A percentile compares a stretch with the other conserved stretches of the same genome.
Evolutionary conservation across 1,140 invertebrate species (phyloP).

Genomic region (Triops longicaudatus): DNA sequence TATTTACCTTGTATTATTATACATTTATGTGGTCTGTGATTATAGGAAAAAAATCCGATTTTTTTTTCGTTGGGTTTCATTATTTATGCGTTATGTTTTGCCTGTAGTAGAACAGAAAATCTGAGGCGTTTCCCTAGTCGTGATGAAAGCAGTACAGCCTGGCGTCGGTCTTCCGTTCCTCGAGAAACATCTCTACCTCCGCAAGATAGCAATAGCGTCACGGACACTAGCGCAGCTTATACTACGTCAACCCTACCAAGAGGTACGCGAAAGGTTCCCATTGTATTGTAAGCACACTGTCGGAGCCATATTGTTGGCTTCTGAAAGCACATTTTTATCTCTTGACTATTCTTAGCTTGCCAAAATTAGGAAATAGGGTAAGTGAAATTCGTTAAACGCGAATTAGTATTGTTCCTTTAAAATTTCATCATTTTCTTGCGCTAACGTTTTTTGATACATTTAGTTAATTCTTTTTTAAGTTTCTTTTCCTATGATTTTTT

Average conservation of each 20-base stretch:
- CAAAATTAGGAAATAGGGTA: constrained; percentile 3
- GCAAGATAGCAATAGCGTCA: neutral
- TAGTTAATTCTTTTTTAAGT: constrained; percentile 7
- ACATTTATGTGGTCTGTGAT: no score
- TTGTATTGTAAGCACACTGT: neutral
- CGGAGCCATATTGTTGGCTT: neutral
- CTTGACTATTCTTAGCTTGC: constrained; percentile 5
- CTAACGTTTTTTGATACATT: neutral
- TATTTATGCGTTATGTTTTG: neutral
- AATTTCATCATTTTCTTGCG: neutral
- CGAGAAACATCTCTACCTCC: constrained; percentile 14
- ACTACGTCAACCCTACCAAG: neutral
- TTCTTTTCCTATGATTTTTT: neutral
- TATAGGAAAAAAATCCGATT: no score
- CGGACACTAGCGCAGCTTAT: neutral
- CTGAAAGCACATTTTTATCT: neutral
- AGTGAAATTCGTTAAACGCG: neutral
- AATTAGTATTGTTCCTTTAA: neutral
- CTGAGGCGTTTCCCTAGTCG: neutral
- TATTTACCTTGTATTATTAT: no score
- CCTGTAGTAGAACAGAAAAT: neutral
- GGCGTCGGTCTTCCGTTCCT: neutral
- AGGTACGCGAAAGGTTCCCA: neutral
- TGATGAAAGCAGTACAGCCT: neutral
- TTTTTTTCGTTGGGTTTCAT: no score